Evolutionary conservation across 2,113 vertebrate species (phyloP), one percentile per base, ranked within the genome.

Genomic region (Grallaria varia): DNA sequence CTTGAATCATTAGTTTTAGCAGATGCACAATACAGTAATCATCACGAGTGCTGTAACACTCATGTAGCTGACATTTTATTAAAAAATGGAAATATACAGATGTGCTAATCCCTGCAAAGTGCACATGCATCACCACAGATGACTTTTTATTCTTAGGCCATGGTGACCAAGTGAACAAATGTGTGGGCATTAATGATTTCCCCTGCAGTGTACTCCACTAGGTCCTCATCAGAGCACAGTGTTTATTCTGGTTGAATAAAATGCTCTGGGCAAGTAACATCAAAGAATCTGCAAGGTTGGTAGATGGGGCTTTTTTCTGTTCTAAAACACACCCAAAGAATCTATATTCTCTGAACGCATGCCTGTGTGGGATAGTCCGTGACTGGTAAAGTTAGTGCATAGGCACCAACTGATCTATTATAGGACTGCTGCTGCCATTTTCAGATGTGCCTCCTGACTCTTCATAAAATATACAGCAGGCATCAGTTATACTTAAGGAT

Each of bases 201-300:
- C 91, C 71, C 72, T 78, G 49, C 59, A 81, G 68, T 89, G 56
- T 75, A 44, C 79, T 85, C 58, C 56, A 39, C 71, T 93, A 94
- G 24, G 31, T 91, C 79, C 93, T 79, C 76, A 93, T 21, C 84
- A 94, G 95, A 77, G 28, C n/a, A 72, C 3, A 24, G 56, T 47
- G 53, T 96, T 97, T 96, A 83, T 97, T 88, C 66, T 87, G 58
- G 52, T 69, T 93, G n/a, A 84, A 87, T 86, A 96, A 95, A 97
- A 91, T 39, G 9, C 84, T 82, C 66, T 82, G 67, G 42, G 66
- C 50, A 79, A 96, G 83, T 80, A 92, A 90, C 49, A 91, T 76
- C 19, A 75, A 87, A 94, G 66, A 81, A 55, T 62, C 50, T 73
- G 45, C 30, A 66, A 83, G 25, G 23, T 0, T 79, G 30, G 11